These are phyloP conservation scores for Indicator maculatus DNA, from an alignment of 2,113 vertebrate species.

Conservation along the genomic window DNA sequence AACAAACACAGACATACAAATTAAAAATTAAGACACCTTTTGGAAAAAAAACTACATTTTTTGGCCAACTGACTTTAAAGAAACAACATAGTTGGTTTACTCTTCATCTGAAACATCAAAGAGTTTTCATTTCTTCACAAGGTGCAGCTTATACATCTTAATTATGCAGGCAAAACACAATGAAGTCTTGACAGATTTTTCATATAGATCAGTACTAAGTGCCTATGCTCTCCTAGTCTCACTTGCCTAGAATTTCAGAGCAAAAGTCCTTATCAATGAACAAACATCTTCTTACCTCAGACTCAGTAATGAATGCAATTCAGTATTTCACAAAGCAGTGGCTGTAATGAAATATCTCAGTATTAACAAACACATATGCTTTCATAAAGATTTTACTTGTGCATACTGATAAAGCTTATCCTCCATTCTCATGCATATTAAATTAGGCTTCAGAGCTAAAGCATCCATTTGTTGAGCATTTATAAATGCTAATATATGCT, in stretches of 20 bases:
- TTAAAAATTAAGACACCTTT: conserved; percentile 59
- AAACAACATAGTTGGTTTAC: neutral
- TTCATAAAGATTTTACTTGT: conserved; percentile 45
- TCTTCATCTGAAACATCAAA: neutral
- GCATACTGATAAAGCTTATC: conserved; percentile 52
- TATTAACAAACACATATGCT: conserved; percentile 20
- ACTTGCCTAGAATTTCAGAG: neutral
- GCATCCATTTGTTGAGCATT: conserved; percentile 49
- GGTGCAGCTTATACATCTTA: neutral
- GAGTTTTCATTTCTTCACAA: neutral
- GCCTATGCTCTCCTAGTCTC: neutral
- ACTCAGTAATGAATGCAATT: neutral
- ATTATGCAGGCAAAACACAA: neutral
- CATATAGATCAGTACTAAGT: neutral
- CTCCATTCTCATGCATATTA: conserved; percentile 48
- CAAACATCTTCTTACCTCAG: neutral
- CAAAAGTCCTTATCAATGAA: neutral
- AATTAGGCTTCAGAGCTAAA: conserved; percentile 56
- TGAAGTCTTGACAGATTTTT: neutral
- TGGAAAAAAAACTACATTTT: conserved; percentile 39
- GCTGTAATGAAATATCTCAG: neutral
- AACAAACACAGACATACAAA: conserved; percentile 30
- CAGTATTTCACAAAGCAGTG: neutral
- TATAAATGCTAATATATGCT: conserved; percentile 69
- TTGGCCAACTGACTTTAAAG: neutral